Base-by-base conservation (phyloP, 2,888 invertebrate species). In the Arctia plantaginis region DNA sequence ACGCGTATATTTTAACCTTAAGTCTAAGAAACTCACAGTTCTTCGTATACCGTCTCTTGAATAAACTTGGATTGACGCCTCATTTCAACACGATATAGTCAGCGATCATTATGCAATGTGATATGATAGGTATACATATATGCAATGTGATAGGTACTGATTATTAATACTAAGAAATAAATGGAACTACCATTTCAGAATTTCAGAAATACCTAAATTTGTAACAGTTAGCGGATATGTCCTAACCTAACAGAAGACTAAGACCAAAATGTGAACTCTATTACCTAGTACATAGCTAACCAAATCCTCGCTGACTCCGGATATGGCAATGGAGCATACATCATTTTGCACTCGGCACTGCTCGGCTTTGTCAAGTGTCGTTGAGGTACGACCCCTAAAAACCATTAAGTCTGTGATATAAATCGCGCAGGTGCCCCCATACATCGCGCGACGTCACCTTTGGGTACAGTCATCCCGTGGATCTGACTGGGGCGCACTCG, bases 301-400 rank as follows among this genome's bases (percentile, higher is more conserved):
- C 7, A 18, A 30, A 62, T 62, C 18, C 30, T 62, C 30, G 8
- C 30, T 18, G 27, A 30, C 30, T 62, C 59, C 30, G 47, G 67
- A 67, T 67, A 67, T 66, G 47, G 67, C 67, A 44, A 67, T 41
- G 27, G n/a, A 41, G 47, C 41, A 44, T 67, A 67, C 67, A 44
- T 44, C 27, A 41, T 8, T 66, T 66, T 35, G n/a, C 66, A 66
- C 67, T 67, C 67, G 67, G 39, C 59, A n/a, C 23, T n/a, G 41
- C 66, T 67, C 67, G 59, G 51, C 55, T 67, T 41, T 66, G 41
- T 66, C 47, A 30, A 30, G 27, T 67, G 67, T 44, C 67, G 27
- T 27, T 20, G 47, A 67, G 47, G 39, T 44, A 62, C 59, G 72
- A 67, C 55, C 59, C 41, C 66, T 66, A 30, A 41, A 67, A 67